These are phyloP conservation scores for Synodontis membranacea DNA, from an alignment of 2,113 vertebrate genomes.

Conservation along the genomic window DNA sequence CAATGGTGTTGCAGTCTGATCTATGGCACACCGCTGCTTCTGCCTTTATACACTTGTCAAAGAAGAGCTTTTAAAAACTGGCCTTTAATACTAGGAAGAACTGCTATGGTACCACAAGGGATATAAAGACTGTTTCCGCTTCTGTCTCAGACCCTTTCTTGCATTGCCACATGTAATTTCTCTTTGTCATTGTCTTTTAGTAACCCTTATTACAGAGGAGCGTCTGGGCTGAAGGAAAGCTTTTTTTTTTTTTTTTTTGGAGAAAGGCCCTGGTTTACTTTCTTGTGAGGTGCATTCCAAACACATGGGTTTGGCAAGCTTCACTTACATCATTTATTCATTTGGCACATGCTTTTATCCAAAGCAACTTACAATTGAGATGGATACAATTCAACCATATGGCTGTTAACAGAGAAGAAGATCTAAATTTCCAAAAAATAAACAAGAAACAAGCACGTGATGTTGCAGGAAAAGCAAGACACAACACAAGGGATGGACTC, in stretches of 20 bases:
- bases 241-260: too few relatives aligned
- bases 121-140: constrained; percentile 34
- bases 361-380: background rate
- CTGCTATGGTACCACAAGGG: constrained; percentile 36
- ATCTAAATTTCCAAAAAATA: background rate
- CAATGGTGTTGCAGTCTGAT: constrained; percentile 66
- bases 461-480: background rate
- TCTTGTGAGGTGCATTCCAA: constrained; percentile 10
- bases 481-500: background rate
- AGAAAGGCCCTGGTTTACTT: constrained; percentile 27
- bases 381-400: constrained; percentile 18
- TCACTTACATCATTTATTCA: constrained; percentile 35
- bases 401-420: constrained; percentile 1
- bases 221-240: constrained; percentile 11
- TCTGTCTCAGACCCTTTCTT: constrained; percentile 29
- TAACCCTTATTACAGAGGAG: constrained; percentile 3
- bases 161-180: constrained; percentile 29
- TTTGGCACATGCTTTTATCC: constrained; percentile 31
- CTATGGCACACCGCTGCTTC: constrained; percentile 61
- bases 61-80: constrained; percentile 58
- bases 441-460: background rate
- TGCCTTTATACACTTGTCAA: constrained; percentile 59
- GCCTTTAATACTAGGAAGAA: constrained; percentile 50
- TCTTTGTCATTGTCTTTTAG: constrained; percentile 31
- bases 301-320: constrained; percentile 33